These are phyloP conservation scores for Loripinus fragilis DNA, from an alignment of 2,888 invertebrate genomes.

Conservation along the genomic window DNA sequence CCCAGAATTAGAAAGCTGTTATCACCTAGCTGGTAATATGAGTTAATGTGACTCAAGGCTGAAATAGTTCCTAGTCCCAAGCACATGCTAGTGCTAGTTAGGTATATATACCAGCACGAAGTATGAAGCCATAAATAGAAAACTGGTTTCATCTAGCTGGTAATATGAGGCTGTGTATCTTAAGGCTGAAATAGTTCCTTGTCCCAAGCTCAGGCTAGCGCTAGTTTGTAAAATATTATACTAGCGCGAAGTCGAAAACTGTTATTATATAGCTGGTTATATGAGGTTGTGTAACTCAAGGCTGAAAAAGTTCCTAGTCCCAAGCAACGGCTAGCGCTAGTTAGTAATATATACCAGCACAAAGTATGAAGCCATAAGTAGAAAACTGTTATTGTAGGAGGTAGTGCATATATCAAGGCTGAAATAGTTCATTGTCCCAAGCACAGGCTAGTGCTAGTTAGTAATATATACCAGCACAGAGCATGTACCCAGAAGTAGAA, in stretches of 20 bases:
- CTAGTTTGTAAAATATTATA: background rate
- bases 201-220: background rate
- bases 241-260: background rate
- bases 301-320: background rate
- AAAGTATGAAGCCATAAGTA: background rate
- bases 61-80: background rate
- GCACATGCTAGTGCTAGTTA: background rate
- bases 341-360: background rate
- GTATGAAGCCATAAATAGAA: background rate
- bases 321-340: background rate
- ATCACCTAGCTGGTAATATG: background rate
- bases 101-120: background rate
- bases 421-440: background rate
- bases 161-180: no score
- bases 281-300: background rate
- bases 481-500: background rate
- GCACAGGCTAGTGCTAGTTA: constrained; percentile 6
- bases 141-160: no score
- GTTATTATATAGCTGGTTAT: background rate
- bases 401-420: no score
- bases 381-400: background rate
- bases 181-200: background rate
- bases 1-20: background rate
- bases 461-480: background rate
- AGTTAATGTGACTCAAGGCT: background rate